Base-by-base conservation (phyloP, 2,113 vertebrate species). In the Lasiurus borealis region DNA sequence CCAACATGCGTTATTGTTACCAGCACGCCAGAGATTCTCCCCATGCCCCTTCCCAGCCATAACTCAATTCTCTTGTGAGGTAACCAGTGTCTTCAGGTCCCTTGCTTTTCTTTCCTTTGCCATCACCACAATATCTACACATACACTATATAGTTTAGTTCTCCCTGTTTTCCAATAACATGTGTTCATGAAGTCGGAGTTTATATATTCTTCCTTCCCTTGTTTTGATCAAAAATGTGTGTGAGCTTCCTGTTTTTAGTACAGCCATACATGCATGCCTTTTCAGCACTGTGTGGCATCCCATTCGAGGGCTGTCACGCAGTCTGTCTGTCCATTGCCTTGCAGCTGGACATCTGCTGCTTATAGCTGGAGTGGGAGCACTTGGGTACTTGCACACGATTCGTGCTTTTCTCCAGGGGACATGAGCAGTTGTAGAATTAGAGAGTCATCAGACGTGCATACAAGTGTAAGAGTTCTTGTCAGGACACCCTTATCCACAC, bases 301-400 rank as follows among this genome's bases (percentile, higher is more conserved):
- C 73, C 19, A 4, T 4, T 23, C 2, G 12, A 2, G 29, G 19
- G 18, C 4, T 13, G 0, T 21, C 21, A 11, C 23, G 9, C n/a
- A 29, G 31, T 15, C 52, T 48, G 2, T 18, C 25, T 48, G 44
- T 54, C 21, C 44, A 72, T 5, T 77, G 23, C 25, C 6, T 13
- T 25, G 2, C 40, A 46, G 52, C 13, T 14, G 52, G 34, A 18
- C 52, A 34, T 40, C 27, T 40, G 12, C 50, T 34, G 29, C 6
- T 57, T 23, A 34, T 23, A n/a, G 14, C 77, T 9, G 0, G 50
- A 52, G 18, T 48, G 52, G 10, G 21, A 25, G 6, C 52, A 12
- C 40, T 29, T 29, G 1, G 14, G 10, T 29, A 14, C 29, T 66
- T 23, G 54, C 57, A 14, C 25, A 31, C 8, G 29, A 29, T 14